A percentile compares a stretch with the other conserved stretches of the same genome.
Conservation (phyloP, 2,797 vertebrate species). For the Falco novaeseelandiae region DNA sequence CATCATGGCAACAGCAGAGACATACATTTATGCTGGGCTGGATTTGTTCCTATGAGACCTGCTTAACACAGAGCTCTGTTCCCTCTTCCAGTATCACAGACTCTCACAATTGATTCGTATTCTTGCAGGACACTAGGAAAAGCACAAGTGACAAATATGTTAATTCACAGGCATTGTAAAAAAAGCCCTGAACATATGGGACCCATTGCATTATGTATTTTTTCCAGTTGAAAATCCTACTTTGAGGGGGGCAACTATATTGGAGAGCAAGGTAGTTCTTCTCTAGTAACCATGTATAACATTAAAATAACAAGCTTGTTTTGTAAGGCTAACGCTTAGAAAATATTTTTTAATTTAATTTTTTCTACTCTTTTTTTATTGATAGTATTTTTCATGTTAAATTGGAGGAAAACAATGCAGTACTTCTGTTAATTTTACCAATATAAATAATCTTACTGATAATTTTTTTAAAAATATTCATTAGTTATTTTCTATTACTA, state of each 20-base stretch:
- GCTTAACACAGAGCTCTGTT: neutral
- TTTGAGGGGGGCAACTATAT: too few species aligned
- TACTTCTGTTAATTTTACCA: neutral
- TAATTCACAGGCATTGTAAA: neutral
- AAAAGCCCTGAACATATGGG: rapidly evolving
- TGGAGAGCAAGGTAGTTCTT: neutral
- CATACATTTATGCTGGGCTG: neutral
- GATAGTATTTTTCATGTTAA: neutral
- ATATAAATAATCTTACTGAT: neutral
- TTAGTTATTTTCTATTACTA: neutral
- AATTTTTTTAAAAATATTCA: neutral
- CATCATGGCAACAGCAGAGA: neutral
- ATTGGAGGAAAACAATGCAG: neutral
- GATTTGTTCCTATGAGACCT: neutral
- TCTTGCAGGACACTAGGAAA: neutral
- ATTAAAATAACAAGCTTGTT: neutral
- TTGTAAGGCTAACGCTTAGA: neutral
- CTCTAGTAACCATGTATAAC: neutral
- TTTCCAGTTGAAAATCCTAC: neutral
- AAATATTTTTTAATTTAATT: neutral
- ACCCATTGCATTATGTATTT: neutral
- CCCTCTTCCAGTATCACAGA: neutral
- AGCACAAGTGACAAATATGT: neutral
- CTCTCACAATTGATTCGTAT: neutral
- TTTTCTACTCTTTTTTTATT: neutral